Evolutionary conservation across 2,797 vertebrate species (phyloP), one percentile per base, ranked within the genome.

Genomic region (Australoheros facetus): DNA sequence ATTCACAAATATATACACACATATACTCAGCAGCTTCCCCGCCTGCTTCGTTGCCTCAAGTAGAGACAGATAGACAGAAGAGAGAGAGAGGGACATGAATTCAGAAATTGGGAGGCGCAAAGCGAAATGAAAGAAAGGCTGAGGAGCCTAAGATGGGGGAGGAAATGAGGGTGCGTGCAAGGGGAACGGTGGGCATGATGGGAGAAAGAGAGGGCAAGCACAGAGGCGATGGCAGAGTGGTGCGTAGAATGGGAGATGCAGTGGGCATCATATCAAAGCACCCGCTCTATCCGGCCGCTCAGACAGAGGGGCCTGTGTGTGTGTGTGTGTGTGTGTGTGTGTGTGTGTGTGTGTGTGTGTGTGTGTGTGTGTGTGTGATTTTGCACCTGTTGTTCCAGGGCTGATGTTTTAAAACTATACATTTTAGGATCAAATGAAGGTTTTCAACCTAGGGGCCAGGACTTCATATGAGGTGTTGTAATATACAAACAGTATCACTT

Each of bases 251-350:
- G 72, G 84, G 86, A 79, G 83, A 90, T 77, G 89, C 80, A 86
- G 85, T 75, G 89, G 93, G 93, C 92, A 94, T 89, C 87, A 93
- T 91, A 93, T 94, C 93, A 95, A 95, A 94, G 94, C 83, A 34
- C 76, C 74, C 53, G 70, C 85, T 94, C 91, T 83, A 92, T 94
- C 93, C 92, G 91, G 93, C 84, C 69, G 7, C 82, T 85, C 9
- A 75, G 87, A 94, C 92, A 95, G 87, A 93, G 93, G 78, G 60
- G 75, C 80, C 91, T 89, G 88, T 93, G 91, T 93, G 79, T 62
- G 53, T 60, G 62, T 51, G 75, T 87, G 77, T 83, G 66, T 59
- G 60, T 73, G 72, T 80, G 74, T 77, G 51, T 69, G 42, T 66
- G 74, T 73, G 56, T 81, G 73, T 74, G 58, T 75, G 66, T 77